Evolutionary conservation across 37 sponge, comb jelly and placozoan species (phyloP), one percentile per base, ranked within the genome.

Genomic region (Tethya wilhelma): DNA sequence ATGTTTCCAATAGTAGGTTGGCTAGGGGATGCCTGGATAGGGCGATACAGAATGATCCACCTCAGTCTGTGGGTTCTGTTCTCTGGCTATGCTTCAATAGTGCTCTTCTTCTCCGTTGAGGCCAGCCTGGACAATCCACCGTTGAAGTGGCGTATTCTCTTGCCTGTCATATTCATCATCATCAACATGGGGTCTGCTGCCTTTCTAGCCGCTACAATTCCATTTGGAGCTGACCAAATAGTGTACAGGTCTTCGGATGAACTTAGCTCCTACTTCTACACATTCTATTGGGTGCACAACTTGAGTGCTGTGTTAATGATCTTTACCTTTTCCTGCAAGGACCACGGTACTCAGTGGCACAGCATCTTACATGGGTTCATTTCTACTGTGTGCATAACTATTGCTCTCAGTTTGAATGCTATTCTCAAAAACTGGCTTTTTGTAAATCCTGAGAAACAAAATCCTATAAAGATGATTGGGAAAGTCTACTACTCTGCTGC

Each of bases 251-350:
- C 79, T 4, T 69, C 69, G 6, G 74, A 82, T 5, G 65, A 77
- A 38, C 23, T 83, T 23, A 83, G 83, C 33, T 82, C 89, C 0
- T 89, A 71, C 58, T 83, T 89, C 62, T 71, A 89, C 75, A 78
- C 74, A 79, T 83, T 77, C 42, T 89, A 89, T 59, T 89, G 89
- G 89, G 55, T 68, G 49, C 57, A 79, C 25, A 89, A 89, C 28
- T 30, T 83, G 1, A 79, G 74, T 57, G 65, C 14, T n/a, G 1
- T 85, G 25, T 2, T 71, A 0, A 36, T n/a, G 1, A 30, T 71
- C 20, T 1, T 77, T n/a, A 29, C 56, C 0, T 63, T 14, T 38
- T 68, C 58, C 42, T 71, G 71, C 23, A 20, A 7, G 19, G 6
- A 17, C 29, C 14, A 5, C 6, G 45, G 43, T 8, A 40, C 9